Base-by-base conservation (phyloP, 2,113 vertebrate species). In the Melanotaenia duboulayi region DNA sequence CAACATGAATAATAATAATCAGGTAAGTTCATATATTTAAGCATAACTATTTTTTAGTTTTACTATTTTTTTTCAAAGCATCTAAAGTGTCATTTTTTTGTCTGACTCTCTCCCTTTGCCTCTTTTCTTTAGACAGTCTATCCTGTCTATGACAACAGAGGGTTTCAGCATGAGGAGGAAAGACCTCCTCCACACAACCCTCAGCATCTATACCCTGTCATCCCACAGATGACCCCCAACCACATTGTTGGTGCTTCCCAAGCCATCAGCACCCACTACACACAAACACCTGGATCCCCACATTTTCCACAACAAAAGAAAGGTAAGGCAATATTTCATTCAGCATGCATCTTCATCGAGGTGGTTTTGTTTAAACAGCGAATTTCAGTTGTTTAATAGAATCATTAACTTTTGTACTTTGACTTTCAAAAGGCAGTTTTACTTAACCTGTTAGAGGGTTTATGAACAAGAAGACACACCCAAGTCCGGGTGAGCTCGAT, bases 221-320 rank as follows among this genome's bases (percentile, higher is more conserved):
- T 71, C 44, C 74, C 76, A 12, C 68, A 32, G 17, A 48, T 32
- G 24, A 64, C 40, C 17, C 83, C 84, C 16, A 60, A 28, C 66
- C 64, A 87, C 11, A 20, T 54, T 0, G 44, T 40, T 12, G n/a
- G 46, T 3, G 1, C 42, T 17, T 57, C 83, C 2, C 10, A 44
- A 51, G 13, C 7, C 19, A 73, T 93, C 70, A 89, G 83, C 73
- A 92, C 91, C 0, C 76, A 85, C 44, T 48, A 85, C 19, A 84
- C 73, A 1, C 5, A 14, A 24, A 32, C 80, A n/a, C 56, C 73
- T 1, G 74, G 20, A 42, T 13, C 12, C 0, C 65, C 58, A 2
- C 44, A 19, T 2, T 3, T 4, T 6, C 35, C 35, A 19, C 19
- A 3, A 24, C 60, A 48, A 57, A 73, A 2, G 23, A 80, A 48